These are phyloP conservation scores for Cantharis lateralis DNA, from an alignment of 2,888 invertebrate genomes.

Conservation along the genomic window DNA sequence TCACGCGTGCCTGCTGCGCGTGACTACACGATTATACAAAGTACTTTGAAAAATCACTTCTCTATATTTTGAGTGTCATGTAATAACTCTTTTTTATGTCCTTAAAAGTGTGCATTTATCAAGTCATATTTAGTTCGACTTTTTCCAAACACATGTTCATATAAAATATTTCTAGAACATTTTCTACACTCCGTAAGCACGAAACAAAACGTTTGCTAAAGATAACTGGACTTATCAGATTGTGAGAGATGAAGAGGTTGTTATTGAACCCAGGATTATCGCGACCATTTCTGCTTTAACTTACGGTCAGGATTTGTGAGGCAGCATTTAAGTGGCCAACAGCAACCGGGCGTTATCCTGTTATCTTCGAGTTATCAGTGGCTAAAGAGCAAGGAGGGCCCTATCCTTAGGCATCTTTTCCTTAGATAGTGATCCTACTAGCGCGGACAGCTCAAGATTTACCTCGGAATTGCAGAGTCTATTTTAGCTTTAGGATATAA, in stretches of 20 bases:
- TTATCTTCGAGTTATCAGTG: constrained; percentile 45
- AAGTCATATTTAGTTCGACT: constrained; percentile 12
- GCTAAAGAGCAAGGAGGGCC: constrained; percentile 35
- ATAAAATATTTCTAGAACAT: constrained; percentile 13
- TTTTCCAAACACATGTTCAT: constrained; percentile 20
- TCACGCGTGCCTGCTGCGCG: constrained; percentile 39
- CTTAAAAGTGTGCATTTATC: constrained; percentile 30
- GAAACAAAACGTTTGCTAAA: constrained; percentile 5
- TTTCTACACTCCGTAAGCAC: constrained; percentile 2
- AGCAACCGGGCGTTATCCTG: constrained; percentile 47
- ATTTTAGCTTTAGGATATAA: constrained; percentile 27
- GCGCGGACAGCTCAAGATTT: constrained; percentile 39
- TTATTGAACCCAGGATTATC: constrained; percentile 53
- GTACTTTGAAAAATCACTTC: constrained; percentile 35
- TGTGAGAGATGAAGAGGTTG: constrained; percentile 50
- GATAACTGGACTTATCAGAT: constrained; percentile 46
- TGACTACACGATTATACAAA: constrained; percentile 37
- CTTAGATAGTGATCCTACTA: constrained; percentile 35
- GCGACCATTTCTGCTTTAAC: constrained; percentile 42
- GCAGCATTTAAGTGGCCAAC: constrained; percentile 44
- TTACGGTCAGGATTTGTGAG: constrained; percentile 48
- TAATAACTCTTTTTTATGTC: constrained; percentile 35
- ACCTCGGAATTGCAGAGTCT: constrained; percentile 34
- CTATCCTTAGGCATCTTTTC: constrained; percentile 28
- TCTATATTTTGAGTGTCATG: constrained; percentile 33